Percentiles rank a stretch among this genome's conserved stretches.
Evolutionary conservation across 2,797 vertebrate genomes (phyloP).

Genomic region (Morelia viridis): DNA sequence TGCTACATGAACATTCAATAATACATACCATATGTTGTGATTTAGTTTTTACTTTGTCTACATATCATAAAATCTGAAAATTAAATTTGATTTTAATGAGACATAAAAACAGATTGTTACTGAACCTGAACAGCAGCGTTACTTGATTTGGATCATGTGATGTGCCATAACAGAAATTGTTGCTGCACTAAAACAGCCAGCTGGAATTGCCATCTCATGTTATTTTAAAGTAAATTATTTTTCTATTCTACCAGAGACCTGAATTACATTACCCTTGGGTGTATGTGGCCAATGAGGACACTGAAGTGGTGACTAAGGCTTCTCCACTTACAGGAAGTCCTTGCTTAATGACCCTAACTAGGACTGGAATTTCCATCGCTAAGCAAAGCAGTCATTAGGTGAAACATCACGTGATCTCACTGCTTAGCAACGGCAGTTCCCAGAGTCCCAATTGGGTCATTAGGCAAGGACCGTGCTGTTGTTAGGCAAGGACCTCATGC

Average conservation of each 20-base stretch:
- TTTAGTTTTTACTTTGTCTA: slow-evolving; percentile 20
- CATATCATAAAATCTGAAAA: not conserved
- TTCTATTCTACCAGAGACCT: not conserved
- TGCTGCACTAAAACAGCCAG: not conserved
- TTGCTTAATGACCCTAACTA: not conserved
- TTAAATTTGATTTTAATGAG: accelerated
- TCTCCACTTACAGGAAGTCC: not conserved
- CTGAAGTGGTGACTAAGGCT: not conserved
- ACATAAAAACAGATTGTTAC: not conserved
- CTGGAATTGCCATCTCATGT: not conserved
- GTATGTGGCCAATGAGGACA: not conserved
- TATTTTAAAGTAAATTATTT: not conserved
- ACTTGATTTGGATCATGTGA: not conserved
- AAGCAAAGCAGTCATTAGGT: not conserved
- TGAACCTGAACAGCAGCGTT: not conserved
- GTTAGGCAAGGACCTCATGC: not conserved
- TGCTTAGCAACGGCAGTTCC: not conserved
- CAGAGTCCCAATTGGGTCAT: not conserved
- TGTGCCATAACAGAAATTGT: not conserved
- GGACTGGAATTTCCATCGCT: not conserved
- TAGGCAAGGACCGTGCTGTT: not conserved
- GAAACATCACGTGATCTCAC: not conserved
- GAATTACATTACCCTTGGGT: not conserved
- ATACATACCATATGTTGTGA: slow-evolving; percentile 9
- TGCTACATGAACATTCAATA: slow-evolving; percentile 31